Conservation (phyloP, 2,888 invertebrate genomes). For the Cistogaster globosa region DNA sequence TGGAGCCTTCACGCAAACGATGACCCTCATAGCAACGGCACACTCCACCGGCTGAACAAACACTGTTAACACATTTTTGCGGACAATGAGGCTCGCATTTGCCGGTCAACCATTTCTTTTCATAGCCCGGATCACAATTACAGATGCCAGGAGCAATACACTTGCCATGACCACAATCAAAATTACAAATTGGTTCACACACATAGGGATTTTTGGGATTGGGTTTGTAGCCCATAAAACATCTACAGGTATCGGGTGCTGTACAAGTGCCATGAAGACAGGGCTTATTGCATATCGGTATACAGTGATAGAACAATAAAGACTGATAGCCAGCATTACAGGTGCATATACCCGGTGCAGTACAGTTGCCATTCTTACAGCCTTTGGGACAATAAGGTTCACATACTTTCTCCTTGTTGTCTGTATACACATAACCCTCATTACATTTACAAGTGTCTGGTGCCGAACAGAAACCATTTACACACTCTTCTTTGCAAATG, state of each 20-base stretch:
- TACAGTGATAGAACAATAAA: constrained; percentile 76
- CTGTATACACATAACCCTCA: constrained; percentile 75
- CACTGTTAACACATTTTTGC: constrained; percentile 80
- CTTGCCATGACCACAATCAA: constrained; percentile 77
- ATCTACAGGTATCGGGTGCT: constrained; percentile 83
- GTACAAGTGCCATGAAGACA: constrained; percentile 80
- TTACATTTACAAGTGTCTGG: constrained; percentile 82
- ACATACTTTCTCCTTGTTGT: constrained; percentile 77
- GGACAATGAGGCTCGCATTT: constrained; percentile 79
- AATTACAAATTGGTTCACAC: constrained; percentile 79
- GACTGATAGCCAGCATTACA: constrained; percentile 79
- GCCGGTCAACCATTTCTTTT: constrained; percentile 78
- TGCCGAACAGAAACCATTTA: constrained; percentile 81
- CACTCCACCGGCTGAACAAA: constrained; percentile 83
- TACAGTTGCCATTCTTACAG: constrained; percentile 82
- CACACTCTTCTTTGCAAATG: constrained; percentile 76
- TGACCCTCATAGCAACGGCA: constrained; percentile 85
- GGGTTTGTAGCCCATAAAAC: constrained; percentile 81
- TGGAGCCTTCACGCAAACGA: constrained; percentile 75
- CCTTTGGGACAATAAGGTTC: constrained; percentile 78
- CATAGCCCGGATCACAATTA: constrained; percentile 78
- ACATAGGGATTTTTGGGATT: constrained; percentile 71
- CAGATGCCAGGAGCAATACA: constrained; percentile 80
- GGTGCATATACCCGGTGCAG: constrained; percentile 81
- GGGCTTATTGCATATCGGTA: constrained; percentile 77